Conservation (phyloP, 2,797 vertebrate species). For the Gobio occitaniae region DNA sequence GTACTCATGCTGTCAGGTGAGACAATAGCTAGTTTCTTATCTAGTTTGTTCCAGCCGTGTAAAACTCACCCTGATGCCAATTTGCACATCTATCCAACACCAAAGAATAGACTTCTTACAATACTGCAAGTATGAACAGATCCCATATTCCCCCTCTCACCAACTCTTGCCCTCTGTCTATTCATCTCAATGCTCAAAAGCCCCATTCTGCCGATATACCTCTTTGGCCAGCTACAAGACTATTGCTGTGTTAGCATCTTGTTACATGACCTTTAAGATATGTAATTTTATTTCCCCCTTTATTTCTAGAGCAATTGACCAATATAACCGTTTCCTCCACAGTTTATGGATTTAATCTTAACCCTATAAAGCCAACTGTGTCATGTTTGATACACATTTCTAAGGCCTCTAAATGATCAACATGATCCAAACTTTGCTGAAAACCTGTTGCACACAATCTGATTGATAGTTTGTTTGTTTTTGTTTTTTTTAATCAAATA, state of each 20-base stretch:
- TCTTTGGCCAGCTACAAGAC: too few species aligned
- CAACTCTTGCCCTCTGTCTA: not conserved
- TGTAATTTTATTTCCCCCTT: not conserved
- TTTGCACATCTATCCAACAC: not conserved
- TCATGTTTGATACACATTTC: not conserved
- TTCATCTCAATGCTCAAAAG: not conserved
- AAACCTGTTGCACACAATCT: too few species aligned
- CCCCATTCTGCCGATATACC: not conserved
- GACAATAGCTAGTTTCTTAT: constrained; percentile 3
- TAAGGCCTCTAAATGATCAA: not conserved
- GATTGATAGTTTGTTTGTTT: too few species aligned
- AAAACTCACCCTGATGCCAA: not conserved
- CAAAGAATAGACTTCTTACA: not conserved
- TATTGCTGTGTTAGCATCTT: too few species aligned
- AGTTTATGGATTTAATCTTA: not conserved
- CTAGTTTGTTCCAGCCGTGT: not conserved
- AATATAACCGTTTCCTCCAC: not conserved
- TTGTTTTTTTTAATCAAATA: not conserved
- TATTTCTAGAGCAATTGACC: not conserved
- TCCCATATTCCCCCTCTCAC: not conserved
- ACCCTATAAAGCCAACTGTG: not conserved
- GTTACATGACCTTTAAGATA: not conserved
- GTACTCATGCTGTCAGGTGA: not conserved
- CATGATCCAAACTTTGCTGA: too few species aligned
- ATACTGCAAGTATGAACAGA: not conserved